Percentiles rank a stretch among this genome's conserved stretches.
Conservation (phyloP, 2,888 invertebrate species). For the Catocala nupta region DNA sequence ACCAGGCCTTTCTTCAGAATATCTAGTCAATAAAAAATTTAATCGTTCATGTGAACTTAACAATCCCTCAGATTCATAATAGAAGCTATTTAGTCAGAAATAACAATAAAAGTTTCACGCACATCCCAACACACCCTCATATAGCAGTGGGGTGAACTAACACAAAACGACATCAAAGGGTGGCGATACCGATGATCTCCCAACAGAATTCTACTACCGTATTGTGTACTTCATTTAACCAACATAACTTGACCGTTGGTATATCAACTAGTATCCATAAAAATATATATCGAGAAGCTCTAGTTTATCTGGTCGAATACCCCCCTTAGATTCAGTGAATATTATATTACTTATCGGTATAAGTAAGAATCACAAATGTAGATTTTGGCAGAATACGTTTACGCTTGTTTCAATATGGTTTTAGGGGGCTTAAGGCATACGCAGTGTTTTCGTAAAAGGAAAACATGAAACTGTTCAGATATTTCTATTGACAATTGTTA, state of each 20-base stretch:
- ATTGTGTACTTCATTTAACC: constrained; percentile 53
- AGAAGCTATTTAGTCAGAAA: constrained; percentile 40
- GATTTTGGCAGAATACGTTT: constrained; percentile 60
- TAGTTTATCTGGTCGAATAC: constrained; percentile 41
- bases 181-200: constrained; percentile 58
- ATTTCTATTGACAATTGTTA: constrained; percentile 18
- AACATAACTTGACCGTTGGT: constrained; percentile 40
- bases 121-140: constrained; percentile 48
- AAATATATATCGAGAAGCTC: constrained; percentile 18
- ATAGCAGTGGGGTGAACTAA: constrained; percentile 58
- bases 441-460: constrained; percentile 30
- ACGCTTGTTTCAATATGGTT: constrained; percentile 54
- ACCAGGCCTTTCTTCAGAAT: too few species aligned
- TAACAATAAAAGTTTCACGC: constrained; percentile 58
- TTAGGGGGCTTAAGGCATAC: constrained; percentile 30
- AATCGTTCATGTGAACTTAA: not conserved
- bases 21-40: not conserved
- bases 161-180: constrained; percentile 63
- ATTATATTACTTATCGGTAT: constrained; percentile 67
- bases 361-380: constrained; percentile 66
- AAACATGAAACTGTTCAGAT: constrained; percentile 13
- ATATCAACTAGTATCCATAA: not conserved
- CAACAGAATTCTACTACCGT: constrained; percentile 55
- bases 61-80: constrained; percentile 13
- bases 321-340: constrained; percentile 60